Conservation (phyloP, 2,888 invertebrate genomes). For the Leucozona laternaria region DNA sequence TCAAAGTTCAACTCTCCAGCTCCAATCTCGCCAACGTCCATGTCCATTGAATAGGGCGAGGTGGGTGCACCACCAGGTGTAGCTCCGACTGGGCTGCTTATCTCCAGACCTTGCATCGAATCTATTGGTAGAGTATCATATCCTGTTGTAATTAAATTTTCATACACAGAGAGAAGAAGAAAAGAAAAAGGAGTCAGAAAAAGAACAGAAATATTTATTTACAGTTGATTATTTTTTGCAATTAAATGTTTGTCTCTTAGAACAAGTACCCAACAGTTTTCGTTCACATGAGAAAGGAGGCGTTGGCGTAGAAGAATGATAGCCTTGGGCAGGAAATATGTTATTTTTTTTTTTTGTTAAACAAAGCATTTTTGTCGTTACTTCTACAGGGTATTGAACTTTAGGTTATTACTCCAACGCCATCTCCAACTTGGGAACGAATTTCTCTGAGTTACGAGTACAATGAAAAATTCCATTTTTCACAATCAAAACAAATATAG, state of each 20-base stretch:
- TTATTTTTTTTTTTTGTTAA: not conserved
- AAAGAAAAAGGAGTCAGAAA: slow-evolving; percentile 59
- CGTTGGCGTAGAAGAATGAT: not conserved
- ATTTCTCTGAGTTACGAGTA: slow-evolving; percentile 15
- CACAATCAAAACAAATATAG: slow-evolving; percentile 27
- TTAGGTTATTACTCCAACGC: slow-evolving; percentile 3
- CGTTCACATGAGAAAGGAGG: slow-evolving; percentile 40
- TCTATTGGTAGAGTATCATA: slow-evolving; percentile 99
- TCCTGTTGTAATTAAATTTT: slow-evolving; percentile 85
- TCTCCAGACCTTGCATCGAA: slow-evolving; percentile 97
- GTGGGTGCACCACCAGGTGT: slow-evolving; percentile 83
- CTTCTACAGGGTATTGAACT: slow-evolving; percentile 39
- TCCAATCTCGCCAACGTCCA: slow-evolving; percentile 92
- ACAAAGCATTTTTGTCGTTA: not conserved
- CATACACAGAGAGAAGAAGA: slow-evolving; percentile 54
- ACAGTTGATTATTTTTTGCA: slow-evolving; percentile 20
- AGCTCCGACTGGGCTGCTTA: slow-evolving; percentile 86
- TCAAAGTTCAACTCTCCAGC: slow-evolving; percentile 91
- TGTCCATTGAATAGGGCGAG: slow-evolving; percentile 92
- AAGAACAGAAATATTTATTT: slow-evolving; percentile 29
- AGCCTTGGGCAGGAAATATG: slow-evolving; percentile 12
- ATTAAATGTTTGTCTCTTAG: slow-evolving; percentile 5
- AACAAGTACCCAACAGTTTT: slow-evolving; percentile 37
- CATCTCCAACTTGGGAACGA: slow-evolving; percentile 45
- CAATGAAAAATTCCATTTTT: not conserved